A percentile compares a stretch with the other conserved stretches of the same genome.
Evolutionary conservation across 2,797 vertebrate genomes (phyloP).

Genomic region (Agapornis canus): DNA sequence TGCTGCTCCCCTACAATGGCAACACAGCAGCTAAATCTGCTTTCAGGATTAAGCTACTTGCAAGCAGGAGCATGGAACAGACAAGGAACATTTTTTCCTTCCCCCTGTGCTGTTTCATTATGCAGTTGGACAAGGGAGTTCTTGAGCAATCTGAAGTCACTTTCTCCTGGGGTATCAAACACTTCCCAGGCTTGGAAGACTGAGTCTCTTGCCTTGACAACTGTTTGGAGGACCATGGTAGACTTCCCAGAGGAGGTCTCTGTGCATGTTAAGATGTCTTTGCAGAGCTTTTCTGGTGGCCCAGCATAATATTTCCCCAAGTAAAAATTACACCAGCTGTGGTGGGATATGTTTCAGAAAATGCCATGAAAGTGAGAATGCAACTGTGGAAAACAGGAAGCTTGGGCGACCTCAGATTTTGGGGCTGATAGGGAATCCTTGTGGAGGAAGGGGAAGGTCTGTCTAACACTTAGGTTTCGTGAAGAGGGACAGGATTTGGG

Average conservation of each 20-base stretch:
- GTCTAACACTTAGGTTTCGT: background rate
- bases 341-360: slow-evolving; percentile 7
- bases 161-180: background rate
- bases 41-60: background rate
- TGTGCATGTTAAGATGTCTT: background rate
- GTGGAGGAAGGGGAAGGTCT: background rate
- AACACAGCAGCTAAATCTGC: background rate
- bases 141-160: background rate
- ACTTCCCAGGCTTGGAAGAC: background rate
- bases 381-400: slow-evolving; percentile 19
- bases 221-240: background rate
- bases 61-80: background rate
- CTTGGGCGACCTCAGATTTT: background rate
- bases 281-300: background rate
- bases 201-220: background rate
- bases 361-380: background rate
- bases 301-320: background rate
- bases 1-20: background rate
- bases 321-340: background rate
- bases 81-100: background rate
- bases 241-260: background rate
- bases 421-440: background rate
- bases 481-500: background rate
- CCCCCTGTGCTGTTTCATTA: background rate
- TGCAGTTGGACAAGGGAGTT: background rate